Percentiles rank a stretch among this genome's conserved stretches.
phyloP scores from a whole-genome alignment of 2,797 vertebrate species.

The Sebastes kiyomatsui region DNA sequence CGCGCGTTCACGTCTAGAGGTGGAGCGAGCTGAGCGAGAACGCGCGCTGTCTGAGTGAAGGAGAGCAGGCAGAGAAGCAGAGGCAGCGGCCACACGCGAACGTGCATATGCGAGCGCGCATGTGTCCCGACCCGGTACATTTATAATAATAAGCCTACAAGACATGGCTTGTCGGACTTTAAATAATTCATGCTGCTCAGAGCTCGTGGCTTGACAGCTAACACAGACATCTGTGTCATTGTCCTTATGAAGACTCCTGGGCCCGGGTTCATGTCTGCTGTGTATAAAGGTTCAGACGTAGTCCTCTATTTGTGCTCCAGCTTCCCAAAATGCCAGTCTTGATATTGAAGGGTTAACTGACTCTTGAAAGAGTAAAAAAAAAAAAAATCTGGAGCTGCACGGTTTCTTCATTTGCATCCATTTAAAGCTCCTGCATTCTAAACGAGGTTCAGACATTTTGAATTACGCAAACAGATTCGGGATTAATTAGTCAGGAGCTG shows the following conservation, averaged over 20 bases:
- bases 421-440: background rate
- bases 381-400: background rate
- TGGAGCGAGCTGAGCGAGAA: too few species aligned
- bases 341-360: background rate
- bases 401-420: slow-evolving; percentile 16
- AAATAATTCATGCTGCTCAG: slow-evolving; percentile 9
- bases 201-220: slow-evolving; percentile 1
- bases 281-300: background rate
- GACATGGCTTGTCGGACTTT: background rate
- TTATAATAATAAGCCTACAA: background rate
- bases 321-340: background rate
- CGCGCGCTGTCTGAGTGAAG: too few species aligned
- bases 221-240: background rate
- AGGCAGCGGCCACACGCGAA: too few species aligned
- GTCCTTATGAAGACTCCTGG: background rate
- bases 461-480: background rate
- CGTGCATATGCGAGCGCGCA: too few species aligned
- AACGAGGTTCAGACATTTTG: slow-evolving; percentile 8
- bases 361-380: background rate
- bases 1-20: too few species aligned
- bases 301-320: background rate
- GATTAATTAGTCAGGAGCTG: slow-evolving; percentile 27
- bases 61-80: too few species aligned
- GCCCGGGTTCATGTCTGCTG: background rate
- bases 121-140: too few species aligned